Conservation (phyloP, 2,113 vertebrate genomes). For the Pterocles orientalis region DNA sequence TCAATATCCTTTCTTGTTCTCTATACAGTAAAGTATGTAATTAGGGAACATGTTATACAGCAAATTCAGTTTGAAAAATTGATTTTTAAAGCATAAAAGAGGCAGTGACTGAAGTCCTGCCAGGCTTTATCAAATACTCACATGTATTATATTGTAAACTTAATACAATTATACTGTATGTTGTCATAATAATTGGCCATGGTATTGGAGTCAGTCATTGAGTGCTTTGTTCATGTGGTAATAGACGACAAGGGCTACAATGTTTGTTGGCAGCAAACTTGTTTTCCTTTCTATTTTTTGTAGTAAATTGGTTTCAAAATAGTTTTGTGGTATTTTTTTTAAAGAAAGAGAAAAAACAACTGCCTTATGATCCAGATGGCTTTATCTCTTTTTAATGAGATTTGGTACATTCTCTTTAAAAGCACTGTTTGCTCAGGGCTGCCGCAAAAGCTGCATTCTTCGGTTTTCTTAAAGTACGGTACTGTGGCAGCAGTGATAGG, state of each 20-base stretch:
- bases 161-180: conserved; percentile 23
- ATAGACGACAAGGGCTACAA: conserved; percentile 14
- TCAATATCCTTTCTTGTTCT: conserved; percentile 21
- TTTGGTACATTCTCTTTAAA: conserved; percentile 3
- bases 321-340: not conserved
- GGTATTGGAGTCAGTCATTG: not conserved
- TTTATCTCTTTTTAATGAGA: conserved; percentile 50
- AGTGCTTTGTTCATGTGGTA: conserved; percentile 51
- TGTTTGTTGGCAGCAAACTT: conserved; percentile 32
- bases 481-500: not conserved
- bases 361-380: conserved; percentile 2
- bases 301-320: conserved; percentile 48
- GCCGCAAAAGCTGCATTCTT: not conserved
- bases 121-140: not conserved
- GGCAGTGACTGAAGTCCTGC: conserved; percentile 65
- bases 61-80: conserved; percentile 23
- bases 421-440: not conserved
- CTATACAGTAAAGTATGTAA: conserved; percentile 16
- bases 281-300: conserved; percentile 38
- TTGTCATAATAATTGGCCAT: conserved; percentile 65
- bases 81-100: conserved; percentile 27
- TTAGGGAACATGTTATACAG: not conserved
- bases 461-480: not conserved
- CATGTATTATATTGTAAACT: conserved; percentile 30
- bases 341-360: not conserved